phyloP scores from a whole-genome alignment of 92 coral and sea anemone genomes.

The Ricordea florida region DNA sequence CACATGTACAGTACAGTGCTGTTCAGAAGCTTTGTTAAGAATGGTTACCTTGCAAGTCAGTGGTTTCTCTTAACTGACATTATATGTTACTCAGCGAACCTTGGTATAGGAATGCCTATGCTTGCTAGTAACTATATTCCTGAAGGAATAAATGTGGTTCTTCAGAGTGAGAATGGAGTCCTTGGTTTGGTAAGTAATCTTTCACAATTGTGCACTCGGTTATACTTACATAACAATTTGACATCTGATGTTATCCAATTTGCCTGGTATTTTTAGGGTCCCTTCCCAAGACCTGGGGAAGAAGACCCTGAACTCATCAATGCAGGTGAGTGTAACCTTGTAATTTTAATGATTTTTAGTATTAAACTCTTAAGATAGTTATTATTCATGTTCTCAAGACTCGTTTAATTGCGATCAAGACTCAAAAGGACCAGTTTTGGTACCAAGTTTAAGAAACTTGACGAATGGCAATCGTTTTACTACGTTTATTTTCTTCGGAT shows the following conservation, averaged over 20 bases:
- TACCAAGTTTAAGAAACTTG: neutral
- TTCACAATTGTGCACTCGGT: neutral
- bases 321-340: conserved; percentile 84
- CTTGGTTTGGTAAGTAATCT: conserved; percentile 88
- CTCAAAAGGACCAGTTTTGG: neutral
- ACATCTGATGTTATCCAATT: neutral
- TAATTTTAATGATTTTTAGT: neutral
- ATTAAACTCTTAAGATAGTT: neutral
- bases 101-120: conserved; percentile 99
- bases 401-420: too few relatives aligned
- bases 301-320: conserved; percentile 95
- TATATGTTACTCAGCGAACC: conserved; percentile 70
- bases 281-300: conserved; percentile 92
- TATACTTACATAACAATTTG: neutral
- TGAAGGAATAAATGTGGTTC: conserved; percentile 78
- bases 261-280: conserved; percentile 70
- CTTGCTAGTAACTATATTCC: conserved; percentile 94
- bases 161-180: conserved; percentile 97
- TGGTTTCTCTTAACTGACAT: neutral
- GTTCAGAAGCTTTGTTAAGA: too few relatives aligned
- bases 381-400: neutral
- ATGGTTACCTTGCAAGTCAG: too few relatives aligned
- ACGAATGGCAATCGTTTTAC: too few relatives aligned
- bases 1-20: too few relatives aligned
- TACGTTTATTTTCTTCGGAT: too few relatives aligned